Base-by-base conservation (phyloP, 2,113 vertebrate genomes). In the Lagopus leucura region DNA sequence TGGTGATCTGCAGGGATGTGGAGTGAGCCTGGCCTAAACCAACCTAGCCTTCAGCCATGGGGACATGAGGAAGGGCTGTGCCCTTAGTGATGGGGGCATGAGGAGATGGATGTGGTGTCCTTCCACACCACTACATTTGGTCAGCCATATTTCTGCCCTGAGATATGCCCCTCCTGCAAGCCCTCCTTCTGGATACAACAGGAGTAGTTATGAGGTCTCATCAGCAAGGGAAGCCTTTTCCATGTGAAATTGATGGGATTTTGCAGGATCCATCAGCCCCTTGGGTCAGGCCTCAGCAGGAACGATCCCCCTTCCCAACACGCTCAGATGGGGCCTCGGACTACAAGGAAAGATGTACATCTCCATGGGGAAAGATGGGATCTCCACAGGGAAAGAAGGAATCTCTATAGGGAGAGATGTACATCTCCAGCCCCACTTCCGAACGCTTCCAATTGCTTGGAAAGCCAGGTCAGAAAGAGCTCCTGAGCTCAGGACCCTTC, bases 231-330 rank as follows among this genome's bases (percentile, higher is more conserved):
- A 63, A 38, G 4, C 16, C 11, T 76, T 73, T 83, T 67, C n/a
- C 55, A 22, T n/a, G 28, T 28, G 43, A 65, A 17, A 63, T 1
- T 47, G 28, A 60, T 21, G 64, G 16, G 10, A 55, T 47, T 73
- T 70, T 25, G 18, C 8, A 34, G 61, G 57, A 30, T 4, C 8
- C 6, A 1, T 30, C 40, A 32, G 30, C 18, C 3, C 40, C 32
- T 60, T 66, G 16, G 17, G 2, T n/a, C 0, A 0, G 2, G 7
- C 64, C 64, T 74, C 28, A 11, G 11, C 11, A n/a, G 55, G 27
- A 84, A 47, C 0, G 2, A 13, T 52, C 38, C 2, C 70, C 21
- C 71, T 67, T 89, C 43, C 34, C 45, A 43, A 19, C 25, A 32
- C 5, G 2, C 36, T 82, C 85, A 80, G 64, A 28, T 3, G 66